Percentiles rank a stretch among this genome's conserved stretches.
Conservation (phyloP, 2,797 vertebrate species). For the Coilia nasus region DNA sequence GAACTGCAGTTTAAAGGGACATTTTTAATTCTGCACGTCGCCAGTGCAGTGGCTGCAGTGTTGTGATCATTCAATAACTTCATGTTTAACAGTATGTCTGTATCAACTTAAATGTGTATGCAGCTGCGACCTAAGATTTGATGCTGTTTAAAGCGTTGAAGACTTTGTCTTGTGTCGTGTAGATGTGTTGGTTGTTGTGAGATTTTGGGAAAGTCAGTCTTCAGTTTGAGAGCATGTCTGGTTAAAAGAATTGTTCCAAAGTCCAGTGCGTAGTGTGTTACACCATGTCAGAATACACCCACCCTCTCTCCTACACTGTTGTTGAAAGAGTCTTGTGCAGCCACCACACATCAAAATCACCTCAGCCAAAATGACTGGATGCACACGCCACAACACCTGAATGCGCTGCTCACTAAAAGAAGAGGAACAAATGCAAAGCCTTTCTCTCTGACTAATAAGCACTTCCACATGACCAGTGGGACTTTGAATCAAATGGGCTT, state of each 20-base stretch:
- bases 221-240: not conserved
- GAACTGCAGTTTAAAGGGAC: constrained; percentile 56
- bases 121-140: not conserved
- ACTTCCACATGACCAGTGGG: constrained; percentile 48
- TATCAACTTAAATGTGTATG: not conserved
- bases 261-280: not conserved
- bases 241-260: not conserved
- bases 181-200: constrained; percentile 9
- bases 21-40: not conserved
- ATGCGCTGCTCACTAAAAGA: constrained; percentile 66
- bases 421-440: constrained; percentile 69
- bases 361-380: constrained; percentile 54
- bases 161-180: not conserved
- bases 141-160: not conserved
- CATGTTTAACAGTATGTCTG: not conserved
- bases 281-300: not conserved
- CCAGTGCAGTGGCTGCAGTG: not conserved
- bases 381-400: constrained; percentile 59
- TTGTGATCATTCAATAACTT: not conserved
- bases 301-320: constrained; percentile 41
- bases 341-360: constrained; percentile 61
- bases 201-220: not conserved
- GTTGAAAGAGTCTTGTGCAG: constrained; percentile 73
- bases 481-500: not conserved
- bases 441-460: constrained; percentile 67